A percentile compares a stretch with the other conserved stretches of the same genome.
Conservation (phyloP, 2,113 vertebrate genomes). For the Plotosus lineatus region DNA sequence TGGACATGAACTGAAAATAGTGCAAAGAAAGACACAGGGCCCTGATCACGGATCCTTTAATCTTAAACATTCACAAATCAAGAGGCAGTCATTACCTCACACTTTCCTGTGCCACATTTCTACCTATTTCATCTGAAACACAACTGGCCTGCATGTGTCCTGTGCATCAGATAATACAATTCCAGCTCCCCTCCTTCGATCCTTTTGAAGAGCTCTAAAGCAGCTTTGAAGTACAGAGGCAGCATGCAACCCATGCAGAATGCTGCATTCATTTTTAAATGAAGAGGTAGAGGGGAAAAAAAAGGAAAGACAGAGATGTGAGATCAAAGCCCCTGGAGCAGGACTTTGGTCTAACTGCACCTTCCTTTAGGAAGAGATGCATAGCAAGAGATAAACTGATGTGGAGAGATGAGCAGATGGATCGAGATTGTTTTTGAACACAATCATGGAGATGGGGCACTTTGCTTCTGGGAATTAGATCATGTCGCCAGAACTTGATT, state of each 20-base stretch:
- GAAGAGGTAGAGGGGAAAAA: slow-evolving; percentile 56
- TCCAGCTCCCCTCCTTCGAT: slow-evolving; percentile 47
- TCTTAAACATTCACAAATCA: too few species aligned
- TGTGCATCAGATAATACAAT: slow-evolving; percentile 58
- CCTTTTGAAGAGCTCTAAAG: slow-evolving; percentile 70
- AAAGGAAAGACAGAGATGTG: slow-evolving; percentile 61
- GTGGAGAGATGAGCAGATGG: slow-evolving; percentile 28
- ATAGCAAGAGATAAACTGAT: slow-evolving; percentile 40
- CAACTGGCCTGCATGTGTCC: slow-evolving; percentile 43
- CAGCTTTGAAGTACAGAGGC: slow-evolving; percentile 72
- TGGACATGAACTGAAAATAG: too few species aligned
- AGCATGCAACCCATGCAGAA: slow-evolving; percentile 66
- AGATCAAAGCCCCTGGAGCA: slow-evolving; percentile 51
- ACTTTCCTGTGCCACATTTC: neutral
- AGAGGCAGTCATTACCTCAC: too few species aligned
- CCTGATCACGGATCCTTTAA: too few species aligned
- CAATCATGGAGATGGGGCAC: slow-evolving; percentile 3
- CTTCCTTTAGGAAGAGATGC: slow-evolving; percentile 52
- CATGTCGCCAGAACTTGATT: neutral
- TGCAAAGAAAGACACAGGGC: too few species aligned
- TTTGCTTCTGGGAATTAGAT: neutral
- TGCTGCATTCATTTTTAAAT: slow-evolving; percentile 76
- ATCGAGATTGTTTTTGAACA: slow-evolving; percentile 42
- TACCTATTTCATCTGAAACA: neutral
- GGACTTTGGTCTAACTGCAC: slow-evolving; percentile 46